phyloP scores from a whole-genome alignment of 2,888 invertebrate genomes.

The Schizotus pectinicornis region DNA sequence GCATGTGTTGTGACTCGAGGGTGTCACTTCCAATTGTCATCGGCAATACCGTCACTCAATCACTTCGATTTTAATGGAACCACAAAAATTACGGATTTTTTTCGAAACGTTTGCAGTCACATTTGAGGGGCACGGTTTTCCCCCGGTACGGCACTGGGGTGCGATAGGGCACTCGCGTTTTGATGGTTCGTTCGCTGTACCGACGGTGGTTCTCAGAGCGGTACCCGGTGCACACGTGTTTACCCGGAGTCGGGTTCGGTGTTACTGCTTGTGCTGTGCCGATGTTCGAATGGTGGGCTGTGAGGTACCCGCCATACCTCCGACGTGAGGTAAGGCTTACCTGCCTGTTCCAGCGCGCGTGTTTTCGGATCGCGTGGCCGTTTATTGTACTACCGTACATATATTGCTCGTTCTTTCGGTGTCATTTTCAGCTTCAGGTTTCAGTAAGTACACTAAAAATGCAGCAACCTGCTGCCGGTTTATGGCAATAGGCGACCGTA shows the following conservation, averaged over 20 bases:
- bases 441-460: slow-evolving; percentile 19
- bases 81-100: slow-evolving; percentile 14
- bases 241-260: slow-evolving; percentile 43
- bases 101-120: slow-evolving; percentile 1
- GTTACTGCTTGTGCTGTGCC: slow-evolving; percentile 39
- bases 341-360: slow-evolving; percentile 45
- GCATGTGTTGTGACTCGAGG: not conserved
- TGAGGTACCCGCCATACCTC: slow-evolving; percentile 48
- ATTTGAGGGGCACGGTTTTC: slow-evolving; percentile 40
- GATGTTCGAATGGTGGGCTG: slow-evolving; percentile 46
- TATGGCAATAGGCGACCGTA: slow-evolving; percentile 14
- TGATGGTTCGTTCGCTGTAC: not conserved
- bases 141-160: slow-evolving; percentile 35
- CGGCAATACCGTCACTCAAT: slow-evolving; percentile 12
- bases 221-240: slow-evolving; percentile 35
- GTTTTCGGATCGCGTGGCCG: slow-evolving; percentile 36
- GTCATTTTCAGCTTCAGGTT: slow-evolving; percentile 25
- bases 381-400: slow-evolving; percentile 36
- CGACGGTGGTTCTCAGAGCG: slow-evolving; percentile 3
- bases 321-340: slow-evolving; percentile 39
- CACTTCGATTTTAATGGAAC: slow-evolving; percentile 14
- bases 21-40: slow-evolving; percentile 7
- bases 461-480: slow-evolving; percentile 7
- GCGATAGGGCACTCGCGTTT: not conserved
- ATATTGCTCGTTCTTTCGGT: slow-evolving; percentile 13